phyloP scores from a whole-genome alignment of 2,113 vertebrate species.

The Tylochromis polylepis region DNA sequence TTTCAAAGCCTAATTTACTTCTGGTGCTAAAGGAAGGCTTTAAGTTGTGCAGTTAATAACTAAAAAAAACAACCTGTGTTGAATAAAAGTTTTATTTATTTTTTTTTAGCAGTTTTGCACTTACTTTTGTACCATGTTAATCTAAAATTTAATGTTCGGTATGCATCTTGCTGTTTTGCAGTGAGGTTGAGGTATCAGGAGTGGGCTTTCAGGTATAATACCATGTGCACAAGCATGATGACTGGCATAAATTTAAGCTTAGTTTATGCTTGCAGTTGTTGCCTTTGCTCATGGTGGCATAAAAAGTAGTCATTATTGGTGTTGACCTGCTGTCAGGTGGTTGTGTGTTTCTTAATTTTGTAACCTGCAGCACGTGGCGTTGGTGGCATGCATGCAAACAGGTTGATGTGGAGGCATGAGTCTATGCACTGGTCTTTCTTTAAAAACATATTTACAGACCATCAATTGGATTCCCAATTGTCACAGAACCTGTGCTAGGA shows the following conservation, averaged over 20 bases:
- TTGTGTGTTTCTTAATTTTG: neutral
- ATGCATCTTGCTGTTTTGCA: neutral
- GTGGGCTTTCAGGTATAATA: neutral
- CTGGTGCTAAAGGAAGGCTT: neutral
- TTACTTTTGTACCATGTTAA: neutral
- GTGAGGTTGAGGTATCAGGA: neutral
- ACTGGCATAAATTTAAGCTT: neutral
- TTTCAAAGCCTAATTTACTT: neutral
- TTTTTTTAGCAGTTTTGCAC: neutral
- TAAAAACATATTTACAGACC: neutral
- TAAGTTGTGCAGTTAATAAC: neutral
- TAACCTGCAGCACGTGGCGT: neutral
- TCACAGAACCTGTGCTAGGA: neutral
- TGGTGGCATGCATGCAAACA: neutral
- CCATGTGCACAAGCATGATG: neutral
- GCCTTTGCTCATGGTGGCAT: neutral
- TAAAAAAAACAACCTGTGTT: neutral
- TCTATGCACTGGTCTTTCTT: neutral
- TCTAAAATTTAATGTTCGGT: neutral
- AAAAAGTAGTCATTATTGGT: neutral
- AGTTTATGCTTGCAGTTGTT: neutral
- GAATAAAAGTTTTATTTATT: accelerated
- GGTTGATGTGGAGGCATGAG: neutral
- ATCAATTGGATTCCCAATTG: neutral
- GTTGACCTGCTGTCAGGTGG: neutral